Evolutionary conservation across 2,797 vertebrate genomes (phyloP).

Genomic region (Heliangelus exortis): DNA sequence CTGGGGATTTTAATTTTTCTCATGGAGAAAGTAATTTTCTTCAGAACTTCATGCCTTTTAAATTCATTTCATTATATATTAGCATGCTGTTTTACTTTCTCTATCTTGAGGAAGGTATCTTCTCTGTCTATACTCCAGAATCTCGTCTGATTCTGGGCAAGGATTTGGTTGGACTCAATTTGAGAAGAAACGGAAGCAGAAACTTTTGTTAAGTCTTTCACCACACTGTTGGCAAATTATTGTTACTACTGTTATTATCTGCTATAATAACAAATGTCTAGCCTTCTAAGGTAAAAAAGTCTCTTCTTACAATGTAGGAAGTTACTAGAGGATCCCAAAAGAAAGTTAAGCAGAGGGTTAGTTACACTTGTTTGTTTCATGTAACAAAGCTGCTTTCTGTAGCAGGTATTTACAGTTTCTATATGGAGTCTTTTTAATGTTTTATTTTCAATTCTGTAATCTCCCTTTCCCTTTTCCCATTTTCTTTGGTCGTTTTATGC

Average conservation of each 20-base stretch:
- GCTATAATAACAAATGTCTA: background rate
- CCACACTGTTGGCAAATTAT: background rate
- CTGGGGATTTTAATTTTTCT: background rate
- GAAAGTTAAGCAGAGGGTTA: background rate
- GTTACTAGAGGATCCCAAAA: background rate
- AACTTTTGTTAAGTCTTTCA: background rate
- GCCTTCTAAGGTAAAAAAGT: background rate
- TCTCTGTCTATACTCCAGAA: background rate
- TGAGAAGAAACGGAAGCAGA: background rate
- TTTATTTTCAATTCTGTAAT: background rate
- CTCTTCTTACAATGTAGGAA: background rate
- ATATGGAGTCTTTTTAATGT: background rate
- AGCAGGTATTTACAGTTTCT: background rate
- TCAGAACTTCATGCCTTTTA: background rate
- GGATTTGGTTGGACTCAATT: background rate
- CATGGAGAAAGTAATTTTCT: background rate
- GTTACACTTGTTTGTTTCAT: background rate
- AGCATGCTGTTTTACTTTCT: background rate
- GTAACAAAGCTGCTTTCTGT: background rate
- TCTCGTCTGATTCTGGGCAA: background rate
- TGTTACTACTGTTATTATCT: no score
- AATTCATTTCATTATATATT: background rate
- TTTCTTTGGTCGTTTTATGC: background rate
- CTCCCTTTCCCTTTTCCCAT: background rate
- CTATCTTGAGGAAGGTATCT: background rate